phyloP scores from a whole-genome alignment of 2,888 invertebrate genomes.

The Patella ulyssiponensis region DNA sequence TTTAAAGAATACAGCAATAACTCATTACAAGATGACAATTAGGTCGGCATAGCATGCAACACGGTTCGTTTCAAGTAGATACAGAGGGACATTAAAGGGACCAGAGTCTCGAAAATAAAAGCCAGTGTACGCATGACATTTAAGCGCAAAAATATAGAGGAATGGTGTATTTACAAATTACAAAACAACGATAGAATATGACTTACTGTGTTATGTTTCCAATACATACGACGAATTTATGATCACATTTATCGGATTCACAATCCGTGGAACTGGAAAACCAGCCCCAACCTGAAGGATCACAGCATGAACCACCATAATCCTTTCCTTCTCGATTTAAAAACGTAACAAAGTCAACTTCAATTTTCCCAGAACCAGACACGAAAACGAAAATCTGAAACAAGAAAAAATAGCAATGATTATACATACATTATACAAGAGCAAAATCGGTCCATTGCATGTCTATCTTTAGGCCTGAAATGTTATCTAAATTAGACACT shows the following conservation, averaged over 20 bases:
- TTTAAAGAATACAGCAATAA: too few relatives aligned
- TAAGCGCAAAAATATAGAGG: too few relatives aligned
- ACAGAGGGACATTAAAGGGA: too few relatives aligned
- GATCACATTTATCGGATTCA: conserved; percentile 45
- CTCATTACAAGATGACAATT: too few relatives aligned
- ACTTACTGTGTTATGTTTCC: conserved; percentile 54
- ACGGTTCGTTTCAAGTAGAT: too few relatives aligned
- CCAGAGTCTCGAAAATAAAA: too few relatives aligned
- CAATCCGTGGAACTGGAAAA: conserved; percentile 16
- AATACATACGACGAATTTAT: conserved; percentile 50
- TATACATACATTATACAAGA: not conserved
- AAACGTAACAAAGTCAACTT: conserved; percentile 47
- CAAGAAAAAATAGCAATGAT: not conserved
- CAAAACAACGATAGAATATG: not conserved
- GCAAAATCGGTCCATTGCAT: too few relatives aligned
- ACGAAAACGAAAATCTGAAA: conserved; percentile 27
- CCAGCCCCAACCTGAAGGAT: conserved; percentile 34
- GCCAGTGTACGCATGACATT: too few relatives aligned
- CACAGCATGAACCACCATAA: conserved; percentile 51
- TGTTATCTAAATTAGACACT: too few relatives aligned
- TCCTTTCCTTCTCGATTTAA: conserved; percentile 45
- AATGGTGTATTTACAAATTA: too few relatives aligned
- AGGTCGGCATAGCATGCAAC: too few relatives aligned
- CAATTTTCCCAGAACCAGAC: conserved; percentile 35
- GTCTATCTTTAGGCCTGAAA: too few relatives aligned